phyloP scores from a whole-genome alignment of 2,888 invertebrate species.

The Hirtodrosophila trivittata region DNA sequence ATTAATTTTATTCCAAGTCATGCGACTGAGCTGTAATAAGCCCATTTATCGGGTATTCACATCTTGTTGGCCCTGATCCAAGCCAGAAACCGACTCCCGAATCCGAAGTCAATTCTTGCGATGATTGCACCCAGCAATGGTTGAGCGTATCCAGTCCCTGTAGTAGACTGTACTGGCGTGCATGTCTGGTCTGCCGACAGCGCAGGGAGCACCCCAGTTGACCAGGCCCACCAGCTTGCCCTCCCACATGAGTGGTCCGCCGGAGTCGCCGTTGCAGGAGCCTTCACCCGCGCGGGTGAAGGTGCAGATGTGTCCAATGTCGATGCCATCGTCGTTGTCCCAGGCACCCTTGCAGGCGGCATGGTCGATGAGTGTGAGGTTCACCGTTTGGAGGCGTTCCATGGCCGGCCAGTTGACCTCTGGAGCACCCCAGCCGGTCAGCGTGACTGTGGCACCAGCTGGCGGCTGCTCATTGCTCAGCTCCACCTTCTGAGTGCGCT shows the following conservation, averaged over 20 bases:
- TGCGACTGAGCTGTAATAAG: no score
- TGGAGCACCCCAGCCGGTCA: slow-evolving; percentile 87
- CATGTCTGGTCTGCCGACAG: slow-evolving; percentile 76
- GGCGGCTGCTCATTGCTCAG: slow-evolving; percentile 74
- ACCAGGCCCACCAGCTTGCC: slow-evolving; percentile 73
- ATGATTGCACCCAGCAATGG: slow-evolving; percentile 53
- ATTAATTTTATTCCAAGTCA: no score
- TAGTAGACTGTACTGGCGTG: slow-evolving; percentile 75
- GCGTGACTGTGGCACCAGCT: slow-evolving; percentile 84
- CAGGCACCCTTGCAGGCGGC: slow-evolving; percentile 85
- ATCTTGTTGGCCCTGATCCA: no score
- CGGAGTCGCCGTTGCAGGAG: slow-evolving; percentile 79
- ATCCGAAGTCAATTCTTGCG: slow-evolving; percentile 28
- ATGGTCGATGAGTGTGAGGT: slow-evolving; percentile 85
- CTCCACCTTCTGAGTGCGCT: slow-evolving; percentile 85
- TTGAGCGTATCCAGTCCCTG: slow-evolving; percentile 70
- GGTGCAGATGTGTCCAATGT: slow-evolving; percentile 86
- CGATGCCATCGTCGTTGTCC: slow-evolving; percentile 83
- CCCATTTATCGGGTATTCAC: no score
- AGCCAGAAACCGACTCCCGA: no score
- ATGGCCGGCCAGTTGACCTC: slow-evolving; percentile 84
- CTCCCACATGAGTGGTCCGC: slow-evolving; percentile 73
- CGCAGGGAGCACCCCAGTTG: slow-evolving; percentile 81
- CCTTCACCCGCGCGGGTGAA: slow-evolving; percentile 85
- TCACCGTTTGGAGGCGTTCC: slow-evolving; percentile 85